Base-by-base conservation (phyloP, 2,888 invertebrate genomes). In the Eupelmus urozonus region DNA sequence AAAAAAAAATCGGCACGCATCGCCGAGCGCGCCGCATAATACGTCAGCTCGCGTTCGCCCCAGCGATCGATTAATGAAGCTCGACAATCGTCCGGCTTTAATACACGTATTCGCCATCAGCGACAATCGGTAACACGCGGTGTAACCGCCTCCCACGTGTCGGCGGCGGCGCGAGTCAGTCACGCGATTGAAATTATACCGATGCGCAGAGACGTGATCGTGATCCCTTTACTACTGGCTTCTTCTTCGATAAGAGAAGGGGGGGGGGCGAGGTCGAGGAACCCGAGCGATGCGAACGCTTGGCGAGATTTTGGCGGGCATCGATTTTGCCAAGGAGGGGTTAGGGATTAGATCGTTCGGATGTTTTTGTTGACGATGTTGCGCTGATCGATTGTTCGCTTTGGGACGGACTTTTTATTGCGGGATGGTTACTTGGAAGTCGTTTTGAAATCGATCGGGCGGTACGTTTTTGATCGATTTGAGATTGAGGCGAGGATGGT, bases 41-140 rank as follows among this genome's bases (percentile, higher is more conserved):
- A 57, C 49, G 66, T 59, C 66, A n/a, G n/a, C 20, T 57, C 29
- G 11, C 18, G 45, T 75, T 75, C 25, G 69, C 51, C 18, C 63
- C 11, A 2, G 20, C 59, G 73, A 82, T 81, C 80, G 81, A 79
- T 81, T 76, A 79, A 65, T 45, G 74, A 76, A 79, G 65, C 75
- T 69, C 65, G 78, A 80, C 69, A 78, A 69, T 73, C 57, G 53
- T 49, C 20, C n/a, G n/a, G 40, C 25, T 18, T 13, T 18, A 20
- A 13, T 51, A 11, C 16, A 45, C 16, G 16, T 25, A 9, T n/a
- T n/a, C n/a, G n/a, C n/a, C n/a, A n/a, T n/a, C 13, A 55, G 27
- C 66, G 74, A 74, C 74, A 74, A 74, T 66, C 66, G 71, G 71
- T 57, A 73, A 57, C 42, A 65, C 55, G 42, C 73, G 45, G 51